Evolutionary conservation across 2,888 invertebrate genomes (phyloP), one percentile per base, ranked within the genome.

Genomic region (Brassicogethes aeneus): DNA sequence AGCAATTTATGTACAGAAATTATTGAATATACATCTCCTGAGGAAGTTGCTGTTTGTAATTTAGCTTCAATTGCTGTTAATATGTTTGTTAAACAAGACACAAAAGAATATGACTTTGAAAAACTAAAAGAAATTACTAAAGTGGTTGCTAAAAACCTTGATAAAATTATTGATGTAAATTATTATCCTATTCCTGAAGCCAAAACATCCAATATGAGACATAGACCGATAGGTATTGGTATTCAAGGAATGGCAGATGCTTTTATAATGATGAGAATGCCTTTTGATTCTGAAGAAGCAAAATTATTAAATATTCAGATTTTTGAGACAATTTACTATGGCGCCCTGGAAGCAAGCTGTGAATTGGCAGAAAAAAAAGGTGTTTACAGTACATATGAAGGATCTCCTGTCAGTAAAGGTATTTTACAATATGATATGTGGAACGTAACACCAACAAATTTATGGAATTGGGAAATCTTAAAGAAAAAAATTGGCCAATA

Each of bases 1-100:
- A 93, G 94, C 56, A 99, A 99, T 67, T 73, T 99, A 29, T 99
- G 97, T 65, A 97, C 99, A 1, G 99, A 99, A 76, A 91, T 99
- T 52, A 81, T 99, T 0, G 90, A 99, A 65, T 99, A 94, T 66
- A 91, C 90, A 2, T 78, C 90, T 10, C 70, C 81, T 1, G 91
- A 94, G 68, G 96, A 97, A 76, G 81, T 95, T 17, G 97, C 97
- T 3, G 97, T 97, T 0, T 99, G 97, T 66, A 97, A 97, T 71
- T 74, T 99, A 60, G 99, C 97, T 1, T 99, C 97, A 0, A 82
- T 99, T 55, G 97, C 97, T 1, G 75, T 99, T 2, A 95, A 94
- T 66, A 90, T 88, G 83, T 99, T 87, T 71, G 90, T 99, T 0
- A 79, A 76, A 56, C 66, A 77, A 0, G 68, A 75, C 2, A 80